Percentiles rank a stretch among this genome's conserved stretches.
Evolutionary conservation across 2,797 vertebrate species (phyloP).

Genomic region (Darevskia nairensis): DNA sequence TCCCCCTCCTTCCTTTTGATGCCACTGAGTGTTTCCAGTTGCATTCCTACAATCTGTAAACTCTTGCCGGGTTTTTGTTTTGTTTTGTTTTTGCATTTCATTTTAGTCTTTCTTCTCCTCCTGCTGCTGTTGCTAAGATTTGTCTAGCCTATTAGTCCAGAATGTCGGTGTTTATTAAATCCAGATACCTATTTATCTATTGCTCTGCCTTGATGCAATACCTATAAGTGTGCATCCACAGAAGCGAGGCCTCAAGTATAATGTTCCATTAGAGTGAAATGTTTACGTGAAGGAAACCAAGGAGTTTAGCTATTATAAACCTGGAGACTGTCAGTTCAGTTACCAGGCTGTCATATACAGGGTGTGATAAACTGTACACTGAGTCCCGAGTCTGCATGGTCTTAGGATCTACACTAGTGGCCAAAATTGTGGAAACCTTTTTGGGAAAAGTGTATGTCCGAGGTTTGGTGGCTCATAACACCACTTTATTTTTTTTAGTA

Average conservation of each 20-base stretch:
- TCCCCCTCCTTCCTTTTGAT: constrained; percentile 56
- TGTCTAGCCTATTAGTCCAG: constrained; percentile 68
- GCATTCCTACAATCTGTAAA: constrained; percentile 59
- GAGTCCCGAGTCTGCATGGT: constrained; percentile 36
- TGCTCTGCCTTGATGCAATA: constrained; percentile 64
- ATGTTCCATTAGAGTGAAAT: constrained; percentile 76
- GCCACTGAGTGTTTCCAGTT: constrained; percentile 70
- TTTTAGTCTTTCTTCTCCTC: constrained; percentile 42
- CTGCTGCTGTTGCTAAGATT: constrained; percentile 49
- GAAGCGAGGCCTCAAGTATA: constrained; percentile 61
- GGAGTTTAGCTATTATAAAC: constrained; percentile 74
- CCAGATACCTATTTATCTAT: constrained; percentile 76
- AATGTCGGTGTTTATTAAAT: constrained; percentile 72
- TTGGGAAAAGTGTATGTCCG: too few relatives aligned
- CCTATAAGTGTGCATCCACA: constrained; percentile 57
- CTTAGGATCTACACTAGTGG: constrained; percentile 26
- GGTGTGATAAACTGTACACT: constrained; percentile 43
- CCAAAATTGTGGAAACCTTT: neutral
- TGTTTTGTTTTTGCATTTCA: constrained; percentile 50
- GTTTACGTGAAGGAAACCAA: constrained; percentile 71
- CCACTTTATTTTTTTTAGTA: too few relatives aligned
- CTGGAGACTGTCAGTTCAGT: constrained; percentile 76
- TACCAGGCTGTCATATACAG: constrained; percentile 62
- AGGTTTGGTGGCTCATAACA: too few relatives aligned
- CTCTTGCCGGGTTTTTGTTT: neutral